Evolutionary conservation across 1,140 invertebrate genomes (phyloP), one percentile per base, ranked within the genome.

Genomic region (Radopholus similis): DNA sequence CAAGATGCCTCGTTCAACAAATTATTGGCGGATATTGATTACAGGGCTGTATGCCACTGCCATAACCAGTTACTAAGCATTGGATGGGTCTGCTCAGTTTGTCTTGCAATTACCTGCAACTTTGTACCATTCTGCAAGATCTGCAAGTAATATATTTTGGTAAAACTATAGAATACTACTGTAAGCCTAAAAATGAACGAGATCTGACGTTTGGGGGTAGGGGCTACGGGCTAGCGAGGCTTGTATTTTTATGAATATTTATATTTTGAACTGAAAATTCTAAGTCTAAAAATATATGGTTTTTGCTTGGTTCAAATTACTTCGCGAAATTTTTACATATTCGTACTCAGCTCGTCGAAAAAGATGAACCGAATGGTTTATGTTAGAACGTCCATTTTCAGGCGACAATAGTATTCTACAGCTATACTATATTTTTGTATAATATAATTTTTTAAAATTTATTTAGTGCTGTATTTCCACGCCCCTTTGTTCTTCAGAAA

Each of bases 51-150:
- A 23, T 72, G 71, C 49, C 71, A 75, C 28, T 72, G 71, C 38
- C 71, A 72, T 42, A 57, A 70, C 49, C 32, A 75, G 55, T 38
- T 75, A 21, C 30, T 72, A 3, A 53, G 34, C 26, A 70, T 72
- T 18, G 71, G 71, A 5, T 72, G 72, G 71, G 68, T 76, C 11
- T 71, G 70, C 54, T 97, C 95, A 4, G 90, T 97, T 65, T 98
- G 95, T 85, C 86, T 98, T 88, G 78, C 86, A 91, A 92, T 98
- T 76, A 96, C 95, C 83, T 98, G 95, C 84, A 91, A 92, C 83
- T 95, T 94, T 83, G 93, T 90, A 84, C 93, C 93, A 2, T 95
- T 97, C 70, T 97, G 93, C 83, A 93, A 92, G 37, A 96, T 93
- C 42, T 97, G 93, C 83, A 90, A 95, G 91, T 93, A 87, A 90